Percentiles rank a stretch among this genome's conserved stretches.
Evolutionary conservation across 2,797 vertebrate species (phyloP).

Genomic region (Denticeps clupeoides): DNA sequence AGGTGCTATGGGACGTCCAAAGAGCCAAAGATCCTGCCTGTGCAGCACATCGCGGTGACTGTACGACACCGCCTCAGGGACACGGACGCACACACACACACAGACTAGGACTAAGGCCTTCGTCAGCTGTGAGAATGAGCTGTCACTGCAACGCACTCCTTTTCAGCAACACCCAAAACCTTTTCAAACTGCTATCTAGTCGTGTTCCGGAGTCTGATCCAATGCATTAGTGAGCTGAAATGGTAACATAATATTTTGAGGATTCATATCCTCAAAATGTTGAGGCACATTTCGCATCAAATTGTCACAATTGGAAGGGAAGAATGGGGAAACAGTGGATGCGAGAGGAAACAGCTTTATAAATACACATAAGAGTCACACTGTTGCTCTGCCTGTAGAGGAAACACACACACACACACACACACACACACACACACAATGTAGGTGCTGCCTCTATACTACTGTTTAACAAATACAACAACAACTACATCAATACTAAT

Average conservation of each 20-base stretch:
- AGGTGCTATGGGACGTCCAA: constrained; percentile 1
- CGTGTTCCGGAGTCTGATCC: too few relatives aligned
- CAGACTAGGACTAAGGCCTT: background rate
- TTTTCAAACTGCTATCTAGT: too few relatives aligned
- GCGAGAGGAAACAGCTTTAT: constrained; percentile 33
- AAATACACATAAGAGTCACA: background rate
- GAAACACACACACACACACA: background rate
- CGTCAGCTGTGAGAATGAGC: too few relatives aligned
- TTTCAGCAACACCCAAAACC: too few relatives aligned
- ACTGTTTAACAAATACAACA: too few relatives aligned
- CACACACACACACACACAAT: background rate
- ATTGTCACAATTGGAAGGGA: background rate
- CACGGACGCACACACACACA: constrained; percentile 33
- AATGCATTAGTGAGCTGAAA: too few relatives aligned
- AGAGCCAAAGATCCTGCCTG: constrained; percentile 20
- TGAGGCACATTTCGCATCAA: too few relatives aligned
- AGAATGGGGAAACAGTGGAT: background rate
- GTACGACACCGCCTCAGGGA: constrained; percentile 47
- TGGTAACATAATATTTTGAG: too few relatives aligned
- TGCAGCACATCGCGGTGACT: constrained; percentile 48
- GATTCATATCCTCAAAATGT: too few relatives aligned
- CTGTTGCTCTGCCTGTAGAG: background rate
- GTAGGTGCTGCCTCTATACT: too few relatives aligned
- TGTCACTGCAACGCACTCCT: too few relatives aligned
- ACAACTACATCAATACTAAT: too few relatives aligned